Evolutionary conservation across 2,888 invertebrate genomes (phyloP), one percentile per base, ranked within the genome.

Genomic region (Orthosia gracilis): DNA sequence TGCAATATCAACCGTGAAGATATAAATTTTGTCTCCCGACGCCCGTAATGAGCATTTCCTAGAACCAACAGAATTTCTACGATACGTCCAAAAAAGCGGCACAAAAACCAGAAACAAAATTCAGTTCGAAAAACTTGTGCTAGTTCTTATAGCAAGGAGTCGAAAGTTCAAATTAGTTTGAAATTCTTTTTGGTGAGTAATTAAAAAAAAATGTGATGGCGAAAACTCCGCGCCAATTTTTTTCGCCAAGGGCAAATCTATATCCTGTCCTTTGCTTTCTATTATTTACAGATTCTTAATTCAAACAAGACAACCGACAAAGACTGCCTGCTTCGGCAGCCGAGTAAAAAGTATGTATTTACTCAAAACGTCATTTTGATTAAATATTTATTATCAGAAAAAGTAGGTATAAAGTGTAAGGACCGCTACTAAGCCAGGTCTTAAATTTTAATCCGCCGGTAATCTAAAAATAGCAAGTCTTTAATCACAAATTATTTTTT

Each of bases 1-100:
- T 69, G 71, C 45, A 62, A 54, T 74, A 67, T 64, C 61, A 73
- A 76, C 68, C 75, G 67, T 85, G 67, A 73, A 70, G 55, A 62
- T 72, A 84, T 86, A 78, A 83, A 84, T 85, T 69, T 72, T 66
- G 76, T 73, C 72, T 83, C 69, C 58, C 57, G 87, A 86, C 80
- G 63, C 66, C 64, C 50, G 87, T 93, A 93, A 93, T 93, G 90
- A 93, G 91, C 85, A 80, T 84, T 94, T 94, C 93, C 92, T 93
- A 93, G 94, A 94, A 93, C 85, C 88, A 85, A 87, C 87, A 82
- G 85, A 85, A n/a, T n/a, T 84, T 80, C 88, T 86, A 87, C 85
- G 86, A 81, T 88, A 88, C 88, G 89, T 88, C 87, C 88, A 87
- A 91, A 90, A 90, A 86, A 76, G 73, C 78, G 73, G 76, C 82